Percentiles rank a stretch among this genome's conserved stretches.
Evolutionary conservation across 2,797 vertebrate species (phyloP).

Genomic region (Gymnocypris eckloni): DNA sequence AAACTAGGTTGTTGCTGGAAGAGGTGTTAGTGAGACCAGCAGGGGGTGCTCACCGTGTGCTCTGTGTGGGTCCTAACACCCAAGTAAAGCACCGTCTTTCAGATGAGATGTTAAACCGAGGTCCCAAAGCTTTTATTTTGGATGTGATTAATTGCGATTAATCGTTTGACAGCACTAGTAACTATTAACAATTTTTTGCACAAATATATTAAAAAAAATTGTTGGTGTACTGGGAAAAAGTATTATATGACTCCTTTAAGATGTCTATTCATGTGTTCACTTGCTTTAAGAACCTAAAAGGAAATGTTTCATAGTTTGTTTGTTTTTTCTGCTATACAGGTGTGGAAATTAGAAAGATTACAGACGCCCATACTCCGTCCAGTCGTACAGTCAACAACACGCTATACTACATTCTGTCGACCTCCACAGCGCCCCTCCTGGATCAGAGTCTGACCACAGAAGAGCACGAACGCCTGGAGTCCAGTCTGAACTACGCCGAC

Average conservation of each 20-base stretch:
- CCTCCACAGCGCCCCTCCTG: slow-evolving; percentile 69
- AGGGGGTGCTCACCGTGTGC: too few relatives aligned
- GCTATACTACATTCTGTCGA: too few relatives aligned
- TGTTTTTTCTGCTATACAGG: slow-evolving; percentile 70
- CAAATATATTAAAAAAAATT: neutral
- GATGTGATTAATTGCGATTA: too few relatives aligned
- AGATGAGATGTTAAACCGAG: too few relatives aligned
- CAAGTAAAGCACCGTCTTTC: too few relatives aligned
- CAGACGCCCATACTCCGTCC: slow-evolving; percentile 76
- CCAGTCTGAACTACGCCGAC: slow-evolving; percentile 92
- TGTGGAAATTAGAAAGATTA: slow-evolving; percentile 94
- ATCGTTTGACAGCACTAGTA: too few relatives aligned
- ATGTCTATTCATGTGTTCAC: neutral
- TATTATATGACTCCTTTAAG: neutral
- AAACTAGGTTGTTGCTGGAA: too few relatives aligned
- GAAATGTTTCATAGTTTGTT: neutral
- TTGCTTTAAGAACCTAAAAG: neutral
- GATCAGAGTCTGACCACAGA: slow-evolving; percentile 74
- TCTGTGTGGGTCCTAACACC: too few relatives aligned
- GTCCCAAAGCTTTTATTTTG: too few relatives aligned
- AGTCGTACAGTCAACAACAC: too few relatives aligned
- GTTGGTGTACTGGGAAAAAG: neutral
- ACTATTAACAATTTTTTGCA: too few relatives aligned
- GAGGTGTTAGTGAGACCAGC: too few relatives aligned
- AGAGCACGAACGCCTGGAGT: slow-evolving; percentile 86